Evolutionary conservation across 2,888 invertebrate species (phyloP), one percentile per base, ranked within the genome.

Genomic region (Amblyjoppa fuscipennis): DNA sequence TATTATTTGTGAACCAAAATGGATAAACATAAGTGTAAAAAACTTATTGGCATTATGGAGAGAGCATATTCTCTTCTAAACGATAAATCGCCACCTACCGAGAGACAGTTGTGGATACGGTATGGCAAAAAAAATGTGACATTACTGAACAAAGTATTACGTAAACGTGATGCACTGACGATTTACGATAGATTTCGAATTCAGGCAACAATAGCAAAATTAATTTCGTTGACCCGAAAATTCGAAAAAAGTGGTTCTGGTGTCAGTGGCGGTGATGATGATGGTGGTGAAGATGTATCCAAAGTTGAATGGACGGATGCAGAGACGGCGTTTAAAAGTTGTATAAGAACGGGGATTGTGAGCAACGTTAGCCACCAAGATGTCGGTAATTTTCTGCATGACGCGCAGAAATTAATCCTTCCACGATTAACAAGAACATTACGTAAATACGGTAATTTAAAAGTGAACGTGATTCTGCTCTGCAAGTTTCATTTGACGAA

Each of bases 321-420:
- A 41, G 68, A 68, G 4, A 68, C 45, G 34, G 68, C 68, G 20
- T 68, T 68, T 20, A 68, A 68, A 16, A 68, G 7, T 25, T 20
- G 68, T 45, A 68, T 68, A 2, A 41, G 4, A 45, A 68, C 68
- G 16, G 68, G 20, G 41, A 11, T 68, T 3, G 68, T 68, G 1
- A 45, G 25, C 20, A 82, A 82, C 70, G 31, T 82, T 13, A 34
- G 3, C 16, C 64, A 66, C 51, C 71, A 64, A 49, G 76, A 83
- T 49, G 38, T 79, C 16, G 13, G 5, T 45, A 0, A 41, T 28
- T 83, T 82, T 49, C 61, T 79, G 9, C 28, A 31, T 3, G 80
- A 85, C 41, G 56, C 77, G 3, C 31, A 20, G 20, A 20, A 20
- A 34, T 5, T 85, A 28, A 66, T 66, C 2, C 64, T 16, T 3